Conservation (phyloP, 1,140 invertebrate genomes). For the Phenacoccus solenopsis region DNA sequence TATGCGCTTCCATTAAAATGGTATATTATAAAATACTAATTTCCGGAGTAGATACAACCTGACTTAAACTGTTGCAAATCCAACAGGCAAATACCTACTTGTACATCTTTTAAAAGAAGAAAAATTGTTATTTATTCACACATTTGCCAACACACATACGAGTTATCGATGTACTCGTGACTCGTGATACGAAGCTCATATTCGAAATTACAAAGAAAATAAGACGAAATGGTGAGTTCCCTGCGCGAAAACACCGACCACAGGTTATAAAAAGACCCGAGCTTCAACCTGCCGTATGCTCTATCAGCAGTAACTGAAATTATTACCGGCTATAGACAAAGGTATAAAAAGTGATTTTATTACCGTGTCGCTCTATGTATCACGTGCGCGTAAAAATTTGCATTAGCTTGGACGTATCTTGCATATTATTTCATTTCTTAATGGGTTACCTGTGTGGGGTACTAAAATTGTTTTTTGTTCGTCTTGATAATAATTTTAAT, state of each 20-base stretch:
- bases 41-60: too few relatives aligned
- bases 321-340: not conserved
- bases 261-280: not conserved
- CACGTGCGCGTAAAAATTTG: slow-evolving; percentile 1
- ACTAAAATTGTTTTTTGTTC: slow-evolving; percentile 3
- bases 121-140: too few relatives aligned
- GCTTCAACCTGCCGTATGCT: not conserved
- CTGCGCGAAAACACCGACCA: not conserved
- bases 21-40: too few relatives aligned
- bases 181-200: too few relatives aligned
- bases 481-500: slow-evolving; percentile 3
- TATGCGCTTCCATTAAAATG: too few relatives aligned
- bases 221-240: not conserved
- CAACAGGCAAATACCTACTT: too few relatives aligned
- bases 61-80: too few relatives aligned
- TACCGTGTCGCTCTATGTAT: not conserved
- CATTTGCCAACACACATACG: too few relatives aligned
- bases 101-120: too few relatives aligned
- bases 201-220: not conserved
- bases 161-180: too few relatives aligned
- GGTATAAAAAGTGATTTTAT: slow-evolving; percentile 3
- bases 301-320: slow-evolving; percentile 1
- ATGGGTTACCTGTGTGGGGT: not conserved
- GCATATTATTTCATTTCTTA: slow-evolving; percentile 3
- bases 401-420: not conserved